Percentiles rank a stretch among this genome's conserved stretches.
phyloP scores from a whole-genome alignment of 1,140 invertebrate genomes.

The Drosophila bipectinata region DNA sequence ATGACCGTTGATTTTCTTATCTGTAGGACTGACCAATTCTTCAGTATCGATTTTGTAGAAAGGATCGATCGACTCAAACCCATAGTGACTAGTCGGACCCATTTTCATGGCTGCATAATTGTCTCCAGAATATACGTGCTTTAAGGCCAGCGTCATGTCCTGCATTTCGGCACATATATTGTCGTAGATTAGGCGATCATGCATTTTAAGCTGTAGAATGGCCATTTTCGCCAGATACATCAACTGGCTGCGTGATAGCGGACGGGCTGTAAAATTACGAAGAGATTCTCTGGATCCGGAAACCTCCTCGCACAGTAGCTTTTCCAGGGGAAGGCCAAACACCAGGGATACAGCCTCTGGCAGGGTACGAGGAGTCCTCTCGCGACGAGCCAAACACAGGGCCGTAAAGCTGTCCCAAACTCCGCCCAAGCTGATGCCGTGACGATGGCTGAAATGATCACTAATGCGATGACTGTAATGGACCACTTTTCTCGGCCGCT shows the following conservation, averaged over 20 bases:
- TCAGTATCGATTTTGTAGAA: conserved; percentile 3
- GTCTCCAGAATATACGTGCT: conserved; percentile 14
- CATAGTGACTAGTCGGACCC: conserved; percentile 37
- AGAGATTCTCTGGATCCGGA: conserved; percentile 29
- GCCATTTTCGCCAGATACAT: conserved; percentile 45
- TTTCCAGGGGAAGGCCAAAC: conserved; percentile 24
- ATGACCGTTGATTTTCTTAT: conserved; percentile 12
- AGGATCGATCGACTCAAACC: conserved; percentile 44
- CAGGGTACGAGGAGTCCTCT: conserved; percentile 17
- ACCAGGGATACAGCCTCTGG: conserved; percentile 44
- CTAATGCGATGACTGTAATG: conserved; percentile 60
- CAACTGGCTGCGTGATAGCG: conserved; percentile 33
- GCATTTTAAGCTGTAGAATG: conserved; percentile 44
- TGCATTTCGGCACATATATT: conserved; percentile 39
- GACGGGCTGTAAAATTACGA: conserved; percentile 37
- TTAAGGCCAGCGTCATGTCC: conserved; percentile 40
- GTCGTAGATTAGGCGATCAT: conserved; percentile 38
- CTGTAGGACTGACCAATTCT: not conserved
- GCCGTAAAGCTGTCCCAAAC: conserved; percentile 54
- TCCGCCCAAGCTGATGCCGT: conserved; percentile 40
- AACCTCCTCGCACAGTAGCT: conserved; percentile 47
- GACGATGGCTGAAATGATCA: conserved; percentile 35
- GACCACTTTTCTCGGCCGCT: conserved; percentile 47
- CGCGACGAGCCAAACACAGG: conserved; percentile 33
- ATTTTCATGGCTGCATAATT: conserved; percentile 41